Base-by-base conservation (phyloP, 2,888 invertebrate genomes). In the Xestia sexstrigata region DNA sequence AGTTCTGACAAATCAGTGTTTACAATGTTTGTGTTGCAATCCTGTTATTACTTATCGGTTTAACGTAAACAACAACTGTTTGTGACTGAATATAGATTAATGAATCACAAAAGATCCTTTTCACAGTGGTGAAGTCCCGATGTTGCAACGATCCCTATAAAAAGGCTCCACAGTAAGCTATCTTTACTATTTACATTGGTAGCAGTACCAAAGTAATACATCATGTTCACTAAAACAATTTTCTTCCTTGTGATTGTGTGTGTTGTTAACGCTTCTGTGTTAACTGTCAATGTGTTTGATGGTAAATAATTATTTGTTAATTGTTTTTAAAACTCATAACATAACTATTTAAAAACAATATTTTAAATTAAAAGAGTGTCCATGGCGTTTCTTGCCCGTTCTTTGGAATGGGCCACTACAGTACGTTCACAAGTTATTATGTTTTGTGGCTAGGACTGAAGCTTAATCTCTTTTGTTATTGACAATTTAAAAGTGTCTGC, bases 71-170 rank as follows among this genome's bases (percentile, higher is more conserved):
- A n/a, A 70, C 47, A 62, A 73, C 2, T 47, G 30, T 20, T 67
- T 15, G 17, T 35, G 39, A 52, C 30, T 26, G 15, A 49, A 73
- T 55, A 75, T 47, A 35, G n/a, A 45, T 39, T 62, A 45, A n/a
- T 73, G 30, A 74, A 20, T 58, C 42, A 82, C 52, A 80, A 80
- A 70, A 45, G n/a, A 49, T 62, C 15, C 5, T 42, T 45, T 39
- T 6, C 42, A 17, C 26, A 20, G 13, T 4, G 78, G 85, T 85
- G 55, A 84, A 85, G 84, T 84, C 85, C 90, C 82, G 60, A n/a
- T 42, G 45, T 63, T n/a, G 15, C 39, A 63, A 65, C 39, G 45
- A 4, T 76, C 35, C 8, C 58, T 87, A 88, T 88, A 87, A 74
- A 77, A 76, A 55, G 20, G 5, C 17, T 49, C 23, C 20, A 39